Base-by-base conservation (phyloP, 1,140 invertebrate genomes). In the Pemphigus obesinymphae region DNA sequence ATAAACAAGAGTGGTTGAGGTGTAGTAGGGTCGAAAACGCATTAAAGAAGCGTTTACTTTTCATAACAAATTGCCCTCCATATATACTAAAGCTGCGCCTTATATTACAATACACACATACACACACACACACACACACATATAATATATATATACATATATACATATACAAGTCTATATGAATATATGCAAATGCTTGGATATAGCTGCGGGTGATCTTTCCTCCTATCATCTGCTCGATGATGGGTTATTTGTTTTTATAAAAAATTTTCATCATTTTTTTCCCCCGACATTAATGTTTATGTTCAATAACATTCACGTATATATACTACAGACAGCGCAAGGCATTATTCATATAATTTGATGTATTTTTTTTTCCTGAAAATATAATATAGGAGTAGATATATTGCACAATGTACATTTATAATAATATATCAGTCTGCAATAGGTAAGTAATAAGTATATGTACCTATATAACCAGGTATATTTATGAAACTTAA, bases 31-130 rank as follows among this genome's bases (percentile, higher is more conserved):
- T 80, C 76, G 76, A 80, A 80, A 80, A 80, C 76, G 37, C 76
- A 80, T 80, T 80, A 80, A 80, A 80, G 55, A 13, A 63, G 37
- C 53, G 76, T 80, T 80, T 80, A 80, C 76, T 80, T 80, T 80
- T 80, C 53, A 80, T 80, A 80, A 80, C 76, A 80, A 80, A 80
- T 80, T 80, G 76, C 76, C 53, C 76, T 80, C 23, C 37, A 61
- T 78, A 26, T 48, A 78, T 78, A 58, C 37, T 78, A n/a, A n/a
- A n/a, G 73, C 50, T 55, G 34, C 23, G 63, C 76, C 40, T 45
- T 63, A 63, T 61, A 80, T 80, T 80, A 80, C 55, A 80, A 63
- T n/a, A 29, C 37, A 76, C 31, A 80, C 34, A 76, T 26, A 58
- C 37, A n/a, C n/a, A n/a, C n/a, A n/a, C n/a, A n/a, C n/a, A n/a